Conservation (phyloP, 2,113 vertebrate species). For the Tachysurus vachellii region DNA sequence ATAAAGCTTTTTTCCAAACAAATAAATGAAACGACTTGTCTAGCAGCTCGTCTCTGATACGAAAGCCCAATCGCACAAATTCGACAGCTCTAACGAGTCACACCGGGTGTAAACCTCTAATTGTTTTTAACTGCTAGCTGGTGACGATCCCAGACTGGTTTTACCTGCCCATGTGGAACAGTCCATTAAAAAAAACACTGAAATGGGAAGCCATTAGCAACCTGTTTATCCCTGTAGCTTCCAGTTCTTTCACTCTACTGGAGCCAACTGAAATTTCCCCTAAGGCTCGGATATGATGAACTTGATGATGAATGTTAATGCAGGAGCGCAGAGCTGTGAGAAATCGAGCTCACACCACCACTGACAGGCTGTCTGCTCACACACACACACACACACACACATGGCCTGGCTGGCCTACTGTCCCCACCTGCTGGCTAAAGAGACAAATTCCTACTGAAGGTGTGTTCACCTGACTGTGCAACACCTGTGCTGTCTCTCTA, state of each 20-base stretch:
- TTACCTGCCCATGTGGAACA: constrained; percentile 22
- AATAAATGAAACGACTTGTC: neutral
- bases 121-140: constrained; percentile 8
- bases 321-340: constrained; percentile 40
- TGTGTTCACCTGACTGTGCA: constrained; percentile 64
- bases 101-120: constrained; percentile 4
- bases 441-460: constrained; percentile 48
- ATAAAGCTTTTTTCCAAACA: neutral
- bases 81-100: neutral
- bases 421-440: constrained; percentile 76
- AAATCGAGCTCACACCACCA: constrained; percentile 37
- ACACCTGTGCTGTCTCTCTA: constrained; percentile 32
- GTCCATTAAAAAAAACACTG: constrained; percentile 3
- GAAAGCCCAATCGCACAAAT: neutral
- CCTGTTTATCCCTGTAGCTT: constrained; percentile 24
- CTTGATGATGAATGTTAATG: constrained; percentile 30
- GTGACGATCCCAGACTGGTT: constrained; percentile 19
- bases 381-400: constrained; percentile 26
- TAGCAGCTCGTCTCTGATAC: neutral
- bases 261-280: constrained; percentile 26
- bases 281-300: constrained; percentile 27
- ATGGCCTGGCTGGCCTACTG: constrained; percentile 63
- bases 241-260: neutral
- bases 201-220: constrained; percentile 26
- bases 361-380: constrained; percentile 42